Percentiles rank a stretch among this genome's conserved stretches.
phyloP scores from a whole-genome alignment of 2,797 vertebrate genomes.

The Myotis myotis region DNA sequence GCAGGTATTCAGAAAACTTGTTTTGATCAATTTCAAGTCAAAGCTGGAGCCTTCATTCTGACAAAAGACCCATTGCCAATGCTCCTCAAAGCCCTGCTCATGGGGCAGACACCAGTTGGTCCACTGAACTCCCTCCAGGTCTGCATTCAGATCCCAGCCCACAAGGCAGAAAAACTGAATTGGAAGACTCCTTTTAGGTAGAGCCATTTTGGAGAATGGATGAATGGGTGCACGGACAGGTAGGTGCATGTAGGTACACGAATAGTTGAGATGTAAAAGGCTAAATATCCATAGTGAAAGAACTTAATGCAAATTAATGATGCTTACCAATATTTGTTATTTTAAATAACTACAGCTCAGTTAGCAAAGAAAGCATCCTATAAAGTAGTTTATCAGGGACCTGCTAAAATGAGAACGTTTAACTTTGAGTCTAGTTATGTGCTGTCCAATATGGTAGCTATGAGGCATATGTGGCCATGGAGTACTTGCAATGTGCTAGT shows the following conservation, averaged over 20 bases:
- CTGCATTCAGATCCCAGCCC: background rate
- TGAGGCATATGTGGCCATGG: background rate
- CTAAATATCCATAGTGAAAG: background rate
- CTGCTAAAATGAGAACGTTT: background rate
- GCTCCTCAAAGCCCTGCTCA: background rate
- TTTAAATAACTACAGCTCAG: slow-evolving; percentile 36
- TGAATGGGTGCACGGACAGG: background rate
- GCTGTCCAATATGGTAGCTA: background rate
- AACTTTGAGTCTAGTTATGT: background rate
- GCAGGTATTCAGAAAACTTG: background rate
- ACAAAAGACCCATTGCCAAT: background rate
- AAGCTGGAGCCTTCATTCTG: background rate
- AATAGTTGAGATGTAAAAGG: background rate
- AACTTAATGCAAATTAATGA: background rate
- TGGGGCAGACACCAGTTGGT: background rate
- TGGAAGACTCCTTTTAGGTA: background rate
- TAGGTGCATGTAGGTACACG: background rate
- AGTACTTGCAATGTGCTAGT: background rate
- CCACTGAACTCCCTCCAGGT: background rate
- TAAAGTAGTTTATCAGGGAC: background rate
- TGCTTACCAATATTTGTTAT: background rate
- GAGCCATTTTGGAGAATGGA: background rate
- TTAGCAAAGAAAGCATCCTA: background rate
- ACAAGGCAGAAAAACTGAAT: background rate
- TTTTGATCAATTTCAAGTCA: slow-evolving; percentile 22